Base-by-base conservation (phyloP, 2,888 invertebrate genomes). In the Agapostemon virescens region DNA sequence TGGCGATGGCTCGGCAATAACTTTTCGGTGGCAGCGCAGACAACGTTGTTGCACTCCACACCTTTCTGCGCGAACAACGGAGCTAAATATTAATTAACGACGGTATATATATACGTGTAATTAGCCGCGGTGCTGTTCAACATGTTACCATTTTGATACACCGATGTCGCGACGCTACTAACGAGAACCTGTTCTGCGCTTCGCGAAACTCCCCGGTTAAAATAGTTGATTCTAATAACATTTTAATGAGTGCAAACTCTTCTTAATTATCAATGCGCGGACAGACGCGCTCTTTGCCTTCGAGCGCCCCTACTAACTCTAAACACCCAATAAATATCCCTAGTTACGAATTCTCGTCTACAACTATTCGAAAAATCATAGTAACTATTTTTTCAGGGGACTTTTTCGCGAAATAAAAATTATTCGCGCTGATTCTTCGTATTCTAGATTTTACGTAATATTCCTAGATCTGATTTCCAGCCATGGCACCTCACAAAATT, bases 1-100 rank as follows among this genome's bases (percentile, higher is more conserved):
- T 23, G 38, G 49, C 69, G 69, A 72, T 69, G 55, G 71, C 64
- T 33, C 72, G 71, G 64, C 68, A 69, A 78, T 78, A 80, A 69
- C 45, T 49, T 73, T 40, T 58, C 45, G 69, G 64, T 45, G 45
- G 69, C 73, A 38, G 17, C 55, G 64, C 52, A 20, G 78, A 69
- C 45, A 72, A 77, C 49, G 52, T 55, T 58, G 36, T 58, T 49
- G 45, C 33, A 38, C 23, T 55, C 52, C 23, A 45, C 71, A 68
- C 71, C 52, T 77, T 38, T 26, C 13, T 36, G 20, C n/a, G 36
- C 40, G 33, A 55, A 69, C 66, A 58, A 74, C 45, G 30, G 23
- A 20, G 49, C 45, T 70, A 67, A 23, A 67, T 33, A 36, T 67
- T 71, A 71, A 77, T 79, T 71, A 72, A 64, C 49, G 1, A n/a